Evolutionary conservation across 1,140 invertebrate genomes (phyloP), one percentile per base, ranked within the genome.

Genomic region (Hetaerina americana): DNA sequence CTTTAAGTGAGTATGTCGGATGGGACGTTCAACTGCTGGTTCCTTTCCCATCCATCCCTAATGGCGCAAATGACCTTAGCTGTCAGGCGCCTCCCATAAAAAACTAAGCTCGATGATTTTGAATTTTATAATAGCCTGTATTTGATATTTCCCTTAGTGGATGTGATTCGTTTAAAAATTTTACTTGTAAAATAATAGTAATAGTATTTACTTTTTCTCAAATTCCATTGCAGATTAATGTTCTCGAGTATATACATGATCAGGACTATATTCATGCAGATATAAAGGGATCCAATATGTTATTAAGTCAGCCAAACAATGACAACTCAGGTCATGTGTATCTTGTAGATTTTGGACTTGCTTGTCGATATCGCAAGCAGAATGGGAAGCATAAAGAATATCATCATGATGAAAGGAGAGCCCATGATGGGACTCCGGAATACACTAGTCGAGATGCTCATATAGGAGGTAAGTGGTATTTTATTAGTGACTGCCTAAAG

Each of bases 381-480:
- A 57, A 57, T 57, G 40, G 40, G 10, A 57, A 57, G 22, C 40
- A 57, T 57, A 57, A 57, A 57, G 40, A 57, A 57, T 95, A 91
- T 77, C 94, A 93, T 79, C 87, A 90, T 27, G 92, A 98, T 83
- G 90, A 91, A 0, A 92, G 92, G 75, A 92, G 90, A 79, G 94
- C 94, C 72, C 95, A 98, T 78, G 92, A 98, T 83, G 96, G 96
- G 0, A 98, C 96, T 0, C 91, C 96, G 74, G 94, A 97, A 78
- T 98, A 96, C 77, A 94, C 94, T 0, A 96, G 93, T 76, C 85
- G 93, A 75, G 96, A 98, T 86, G 95, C 95, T 66, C 96, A 98
- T 79, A 83, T 83, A 70, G 85, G 85, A 85, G 78, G 87, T 89
- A 83, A 80, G 77, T 66, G 27, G 74, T 57, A 5, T 18, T 57